A percentile compares a stretch with the other conserved stretches of the same genome.
These are phyloP conservation scores for Enteromius treurensis DNA, from an alignment of 2,797 vertebrate genomes.

Conservation along the genomic window DNA sequence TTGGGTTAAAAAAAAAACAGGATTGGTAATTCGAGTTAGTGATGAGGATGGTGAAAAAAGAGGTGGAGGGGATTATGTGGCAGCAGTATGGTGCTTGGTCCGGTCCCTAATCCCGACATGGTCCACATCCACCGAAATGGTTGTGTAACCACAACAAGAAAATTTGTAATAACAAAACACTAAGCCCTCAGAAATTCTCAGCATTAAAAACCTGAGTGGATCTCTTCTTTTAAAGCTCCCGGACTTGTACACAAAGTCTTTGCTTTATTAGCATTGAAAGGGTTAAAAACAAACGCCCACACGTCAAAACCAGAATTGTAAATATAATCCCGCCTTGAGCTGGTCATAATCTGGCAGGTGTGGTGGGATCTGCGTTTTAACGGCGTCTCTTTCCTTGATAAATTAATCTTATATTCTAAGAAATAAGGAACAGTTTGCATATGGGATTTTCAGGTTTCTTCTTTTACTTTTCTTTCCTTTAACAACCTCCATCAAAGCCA, in stretches of 20 bases:
- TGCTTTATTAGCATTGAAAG: neutral
- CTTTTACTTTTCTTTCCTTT: constrained; percentile 17
- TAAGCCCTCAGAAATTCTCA: constrained; percentile 60
- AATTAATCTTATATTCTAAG: constrained; percentile 34
- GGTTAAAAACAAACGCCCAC: neutral
- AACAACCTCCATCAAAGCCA: neutral
- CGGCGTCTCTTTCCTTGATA: neutral
- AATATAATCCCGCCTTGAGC: constrained; percentile 10
- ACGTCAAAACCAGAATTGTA: neutral
- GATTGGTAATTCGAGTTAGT: constrained; percentile 3
- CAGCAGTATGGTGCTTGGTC: constrained; percentile 15
- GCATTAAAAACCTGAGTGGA: constrained; percentile 55
- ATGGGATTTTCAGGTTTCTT: neutral
- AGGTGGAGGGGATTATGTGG: constrained; percentile 5
- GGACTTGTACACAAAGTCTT: constrained; percentile 23
- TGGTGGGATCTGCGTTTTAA: constrained; percentile 10
- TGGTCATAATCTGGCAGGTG: constrained; percentile 36
- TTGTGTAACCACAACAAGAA: constrained; percentile 66
- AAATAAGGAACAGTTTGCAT: constrained; percentile 9
- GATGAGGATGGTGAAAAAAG: constrained; percentile 3
- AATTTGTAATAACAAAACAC: constrained; percentile 56
- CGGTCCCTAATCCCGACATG: constrained; percentile 56
- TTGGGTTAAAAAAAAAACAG: neutral
- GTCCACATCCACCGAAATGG: constrained; percentile 60
- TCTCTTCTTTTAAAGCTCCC: constrained; percentile 7